phyloP scores from a whole-genome alignment of 2,113 vertebrate species.

The Hemiprocne comata region DNA sequence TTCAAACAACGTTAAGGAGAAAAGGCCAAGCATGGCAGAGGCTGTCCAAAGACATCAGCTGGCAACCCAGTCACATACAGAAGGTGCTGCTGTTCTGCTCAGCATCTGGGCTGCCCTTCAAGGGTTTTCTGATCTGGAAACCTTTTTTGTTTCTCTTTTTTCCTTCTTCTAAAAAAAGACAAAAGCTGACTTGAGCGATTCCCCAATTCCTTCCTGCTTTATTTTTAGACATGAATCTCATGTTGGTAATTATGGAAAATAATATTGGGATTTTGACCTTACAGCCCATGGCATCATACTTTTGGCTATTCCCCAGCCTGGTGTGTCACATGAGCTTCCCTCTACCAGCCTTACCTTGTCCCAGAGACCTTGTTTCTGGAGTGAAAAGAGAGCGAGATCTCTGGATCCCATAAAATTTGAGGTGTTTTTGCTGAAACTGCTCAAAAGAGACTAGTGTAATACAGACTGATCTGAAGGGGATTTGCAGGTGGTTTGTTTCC shows the following conservation, averaged over 20 bases:
- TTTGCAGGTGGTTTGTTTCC: slow-evolving; percentile 65
- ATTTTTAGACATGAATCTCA: neutral
- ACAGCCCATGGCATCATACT: neutral
- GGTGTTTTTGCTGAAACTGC: neutral
- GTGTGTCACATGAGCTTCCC: neutral
- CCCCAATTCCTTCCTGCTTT: neutral
- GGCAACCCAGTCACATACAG: accelerated
- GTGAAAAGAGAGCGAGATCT: neutral
- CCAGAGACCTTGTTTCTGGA: neutral
- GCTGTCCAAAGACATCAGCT: neutral
- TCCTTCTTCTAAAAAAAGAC: neutral
- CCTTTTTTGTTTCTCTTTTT: neutral
- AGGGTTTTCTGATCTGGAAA: neutral
- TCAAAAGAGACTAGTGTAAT: neutral
- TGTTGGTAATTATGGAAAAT: neutral
- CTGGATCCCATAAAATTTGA: neutral
- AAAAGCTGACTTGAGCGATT: neutral
- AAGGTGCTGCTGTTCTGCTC: neutral
- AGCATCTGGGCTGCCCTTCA: neutral
- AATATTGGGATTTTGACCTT: neutral
- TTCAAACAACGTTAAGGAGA: neutral
- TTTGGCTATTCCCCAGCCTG: neutral
- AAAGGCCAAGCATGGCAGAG: neutral
- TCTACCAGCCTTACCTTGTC: neutral
- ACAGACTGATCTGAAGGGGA: neutral